phyloP scores from a whole-genome alignment of 2,888 invertebrate species.

The Patella ulyssiponensis region DNA sequence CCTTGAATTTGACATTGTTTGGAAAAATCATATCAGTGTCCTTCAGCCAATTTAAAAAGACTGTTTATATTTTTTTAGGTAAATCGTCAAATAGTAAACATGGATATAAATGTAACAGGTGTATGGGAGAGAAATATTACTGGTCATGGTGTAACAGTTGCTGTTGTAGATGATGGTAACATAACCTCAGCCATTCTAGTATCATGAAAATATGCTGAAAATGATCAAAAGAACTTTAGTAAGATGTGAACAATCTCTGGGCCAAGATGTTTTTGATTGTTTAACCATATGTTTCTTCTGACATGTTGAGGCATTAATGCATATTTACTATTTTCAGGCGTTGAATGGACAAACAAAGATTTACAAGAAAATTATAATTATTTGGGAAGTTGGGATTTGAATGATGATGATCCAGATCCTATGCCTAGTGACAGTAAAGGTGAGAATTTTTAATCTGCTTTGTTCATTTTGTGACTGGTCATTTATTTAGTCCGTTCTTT shows the following conservation, averaged over 20 bases:
- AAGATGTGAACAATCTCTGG: too few relatives aligned
- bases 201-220: too few relatives aligned
- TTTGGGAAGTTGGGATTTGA: conserved; percentile 69
- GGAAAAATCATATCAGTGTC: too few relatives aligned
- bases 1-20: too few relatives aligned
- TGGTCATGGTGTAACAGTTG: conserved; percentile 66
- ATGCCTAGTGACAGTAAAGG: conserved; percentile 59
- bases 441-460: conserved; percentile 24
- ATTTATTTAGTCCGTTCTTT: not conserved
- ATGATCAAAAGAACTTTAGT: too few relatives aligned
- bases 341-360: conserved; percentile 70
- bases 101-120: conserved; percentile 69
- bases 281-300: too few relatives aligned
- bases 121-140: conserved; percentile 66
- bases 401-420: conserved; percentile 68
- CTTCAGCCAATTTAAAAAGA: too few relatives aligned
- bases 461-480: not conserved
- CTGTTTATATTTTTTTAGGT: not conserved
- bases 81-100: conserved; percentile 45
- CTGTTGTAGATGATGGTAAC: conserved; percentile 70
- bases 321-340: conserved; percentile 43
- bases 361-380: conserved; percentile 63
- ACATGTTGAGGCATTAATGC: too few relatives aligned
- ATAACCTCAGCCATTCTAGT: too few relatives aligned
- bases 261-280: too few relatives aligned